A percentile compares a stretch with the other conserved stretches of the same genome.
Evolutionary conservation across 2,888 invertebrate genomes (phyloP).

Genomic region (Lasioglossum figueresi): DNA sequence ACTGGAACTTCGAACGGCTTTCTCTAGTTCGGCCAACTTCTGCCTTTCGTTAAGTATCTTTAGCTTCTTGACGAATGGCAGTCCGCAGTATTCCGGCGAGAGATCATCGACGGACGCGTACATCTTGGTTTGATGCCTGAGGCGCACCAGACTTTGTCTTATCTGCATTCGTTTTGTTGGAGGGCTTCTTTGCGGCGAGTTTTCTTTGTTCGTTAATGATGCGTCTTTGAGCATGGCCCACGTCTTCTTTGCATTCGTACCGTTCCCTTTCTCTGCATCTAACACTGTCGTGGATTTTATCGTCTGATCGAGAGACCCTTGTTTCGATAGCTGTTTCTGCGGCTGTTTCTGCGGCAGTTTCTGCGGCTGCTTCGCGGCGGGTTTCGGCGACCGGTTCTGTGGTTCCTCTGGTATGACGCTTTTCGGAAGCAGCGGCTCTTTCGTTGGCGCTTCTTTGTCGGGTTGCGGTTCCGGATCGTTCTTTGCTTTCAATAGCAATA

Average conservation of each 20-base stretch:
- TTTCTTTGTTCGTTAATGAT: slow-evolving; percentile 76
- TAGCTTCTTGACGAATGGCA: slow-evolving; percentile 94
- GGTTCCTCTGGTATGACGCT: slow-evolving; percentile 65
- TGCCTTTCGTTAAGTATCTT: slow-evolving; percentile 95
- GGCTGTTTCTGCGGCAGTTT: slow-evolving; percentile 40
- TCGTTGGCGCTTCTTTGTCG: slow-evolving; percentile 70
- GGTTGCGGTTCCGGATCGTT: slow-evolving; percentile 86
- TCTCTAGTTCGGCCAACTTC: slow-evolving; percentile 92
- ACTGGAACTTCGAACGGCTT: slow-evolving; percentile 92
- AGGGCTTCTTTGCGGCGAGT: slow-evolving; percentile 73
- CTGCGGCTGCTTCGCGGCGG: slow-evolving; percentile 40
- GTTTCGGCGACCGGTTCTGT: slow-evolving; percentile 42
- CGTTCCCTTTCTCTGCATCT: slow-evolving; percentile 64
- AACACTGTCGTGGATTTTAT: slow-evolving; percentile 26
- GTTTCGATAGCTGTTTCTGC: slow-evolving; percentile 42
- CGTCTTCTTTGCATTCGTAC: slow-evolving; percentile 86
- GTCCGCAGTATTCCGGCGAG: slow-evolving; percentile 93
- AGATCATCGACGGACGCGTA: slow-evolving; percentile 94
- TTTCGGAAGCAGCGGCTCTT: slow-evolving; percentile 77
- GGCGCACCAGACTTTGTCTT: slow-evolving; percentile 77
- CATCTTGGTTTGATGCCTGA: slow-evolving; percentile 85
- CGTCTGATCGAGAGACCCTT: slow-evolving; percentile 14
- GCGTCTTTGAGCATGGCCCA: slow-evolving; percentile 93
- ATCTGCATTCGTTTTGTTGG: slow-evolving; percentile 69
- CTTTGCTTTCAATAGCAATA: slow-evolving; percentile 90